phyloP scores from a whole-genome alignment of 2,888 invertebrate genomes.

The Harpalus rubripes region DNA sequence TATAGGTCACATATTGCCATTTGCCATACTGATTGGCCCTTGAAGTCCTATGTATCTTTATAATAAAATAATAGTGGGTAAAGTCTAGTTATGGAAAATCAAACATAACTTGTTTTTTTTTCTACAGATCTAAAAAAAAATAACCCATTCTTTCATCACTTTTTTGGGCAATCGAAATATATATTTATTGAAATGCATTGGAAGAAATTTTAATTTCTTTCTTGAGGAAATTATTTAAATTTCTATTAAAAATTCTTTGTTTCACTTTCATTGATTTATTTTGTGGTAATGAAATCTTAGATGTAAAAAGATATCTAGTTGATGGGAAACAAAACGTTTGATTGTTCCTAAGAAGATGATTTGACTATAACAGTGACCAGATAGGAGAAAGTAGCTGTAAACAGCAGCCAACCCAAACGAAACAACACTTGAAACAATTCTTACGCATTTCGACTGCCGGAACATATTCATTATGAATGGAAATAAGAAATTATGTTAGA shows the following conservation, averaged over 20 bases:
- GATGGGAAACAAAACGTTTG: slow-evolving; percentile 40
- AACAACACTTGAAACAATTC: slow-evolving; percentile 7
- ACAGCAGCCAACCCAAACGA: slow-evolving; percentile 11
- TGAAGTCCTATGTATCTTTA: no score
- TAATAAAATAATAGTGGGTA: no score
- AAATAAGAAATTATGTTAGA: slow-evolving; percentile 11
- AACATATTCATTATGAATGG: slow-evolving; percentile 14
- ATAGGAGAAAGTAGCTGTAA: slow-evolving; percentile 37
- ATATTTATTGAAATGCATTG: not conserved
- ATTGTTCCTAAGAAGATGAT: slow-evolving; percentile 36
- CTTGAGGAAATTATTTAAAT: not conserved
- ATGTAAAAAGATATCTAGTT: slow-evolving; percentile 24
- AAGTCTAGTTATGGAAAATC: no score
- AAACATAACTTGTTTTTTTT: no score
- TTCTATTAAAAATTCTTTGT: not conserved
- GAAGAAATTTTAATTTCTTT: not conserved
- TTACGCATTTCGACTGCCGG: slow-evolving; percentile 11
- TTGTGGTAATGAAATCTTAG: slow-evolving; percentile 5
- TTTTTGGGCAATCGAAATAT: no score
- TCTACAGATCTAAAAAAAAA: no score
- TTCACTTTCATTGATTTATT: not conserved
- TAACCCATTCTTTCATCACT: no score
- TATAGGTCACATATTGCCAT: no score
- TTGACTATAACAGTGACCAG: slow-evolving; percentile 26
- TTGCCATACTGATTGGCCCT: no score